phyloP scores from a whole-genome alignment of 2,113 vertebrate species.

The Oplegnathus fasciatus region DNA sequence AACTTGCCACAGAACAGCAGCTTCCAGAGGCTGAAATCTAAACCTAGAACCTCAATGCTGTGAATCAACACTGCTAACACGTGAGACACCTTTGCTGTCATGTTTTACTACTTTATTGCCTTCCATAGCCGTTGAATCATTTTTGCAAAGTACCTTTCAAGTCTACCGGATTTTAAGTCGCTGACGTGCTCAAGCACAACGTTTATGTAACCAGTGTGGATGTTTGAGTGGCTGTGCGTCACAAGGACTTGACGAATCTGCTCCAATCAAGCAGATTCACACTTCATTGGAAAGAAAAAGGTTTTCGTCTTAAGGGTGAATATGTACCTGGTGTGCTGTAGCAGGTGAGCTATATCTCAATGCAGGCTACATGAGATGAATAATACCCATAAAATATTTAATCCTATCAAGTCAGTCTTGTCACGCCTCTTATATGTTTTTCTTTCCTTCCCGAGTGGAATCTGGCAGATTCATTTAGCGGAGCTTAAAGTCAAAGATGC shows the following conservation, averaged over 20 bases:
- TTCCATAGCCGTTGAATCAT: conserved; percentile 24
- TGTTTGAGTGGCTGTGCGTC: conserved; percentile 6
- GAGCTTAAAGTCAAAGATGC: conserved; percentile 49
- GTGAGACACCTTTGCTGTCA: conserved; percentile 10
- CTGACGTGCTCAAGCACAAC: conserved; percentile 3
- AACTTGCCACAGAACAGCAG: conserved; percentile 12
- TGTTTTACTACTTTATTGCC: conserved; percentile 21
- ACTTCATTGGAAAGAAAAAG: conserved; percentile 14
- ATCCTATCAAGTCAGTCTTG: conserved; percentile 66
- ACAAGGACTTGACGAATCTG: conserved; percentile 5
- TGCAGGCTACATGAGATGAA: conserved; percentile 49
- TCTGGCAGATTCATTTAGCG: conserved; percentile 58
- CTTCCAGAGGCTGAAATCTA: conserved; percentile 24
- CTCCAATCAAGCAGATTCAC: conserved; percentile 25
- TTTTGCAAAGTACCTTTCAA: conserved; percentile 32
- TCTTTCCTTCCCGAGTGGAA: conserved; percentile 35
- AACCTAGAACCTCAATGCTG: conserved; percentile 6
- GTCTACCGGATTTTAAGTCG: background rate
- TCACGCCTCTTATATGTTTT: conserved; percentile 52
- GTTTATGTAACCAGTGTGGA: background rate
- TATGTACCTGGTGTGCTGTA: conserved; percentile 29
- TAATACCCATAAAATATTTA: conserved; percentile 66
- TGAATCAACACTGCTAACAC: conserved; percentile 20
- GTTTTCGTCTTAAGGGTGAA: conserved; percentile 23
- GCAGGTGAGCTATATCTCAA: conserved; percentile 50